Evolutionary conservation across 2,113 vertebrate species (phyloP).

Genomic region (Poicephalus gulielmi): DNA sequence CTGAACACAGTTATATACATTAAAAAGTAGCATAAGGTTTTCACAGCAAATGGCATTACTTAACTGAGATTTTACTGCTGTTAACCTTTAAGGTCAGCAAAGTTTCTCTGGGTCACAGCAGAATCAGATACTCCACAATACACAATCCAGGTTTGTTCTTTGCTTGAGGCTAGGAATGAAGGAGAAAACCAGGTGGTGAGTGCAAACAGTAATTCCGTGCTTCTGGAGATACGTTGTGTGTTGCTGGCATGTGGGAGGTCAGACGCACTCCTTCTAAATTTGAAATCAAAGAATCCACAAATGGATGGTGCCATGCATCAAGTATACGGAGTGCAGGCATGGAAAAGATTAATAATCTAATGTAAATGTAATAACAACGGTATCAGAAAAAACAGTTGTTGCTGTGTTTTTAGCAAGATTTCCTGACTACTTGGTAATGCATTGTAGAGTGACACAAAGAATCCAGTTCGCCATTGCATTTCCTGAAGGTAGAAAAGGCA

Average conservation of each 20-base stretch:
- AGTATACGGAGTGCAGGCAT: neutral
- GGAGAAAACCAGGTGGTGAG: neutral
- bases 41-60: neutral
- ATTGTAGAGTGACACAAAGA: neutral
- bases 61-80: neutral
- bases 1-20: neutral
- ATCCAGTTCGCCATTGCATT: neutral
- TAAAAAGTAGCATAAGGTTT: neutral
- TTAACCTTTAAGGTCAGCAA: neutral
- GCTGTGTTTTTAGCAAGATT: neutral
- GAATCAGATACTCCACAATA: neutral
- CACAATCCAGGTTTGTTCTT: neutral
- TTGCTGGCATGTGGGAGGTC: neutral
- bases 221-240: neutral
- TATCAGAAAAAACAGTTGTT: neutral
- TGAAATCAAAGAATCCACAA: neutral
- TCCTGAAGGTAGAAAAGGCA: neutral
- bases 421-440: neutral
- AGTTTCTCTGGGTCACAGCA: neutral
- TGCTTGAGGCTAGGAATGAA: too few relatives aligned
- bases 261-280: neutral
- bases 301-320: neutral
- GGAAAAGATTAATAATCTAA: neutral
- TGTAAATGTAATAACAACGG: neutral
- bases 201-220: neutral